Evolutionary conservation across 2,113 vertebrate genomes (phyloP).

Genomic region (Amblyopsis rosae): DNA sequence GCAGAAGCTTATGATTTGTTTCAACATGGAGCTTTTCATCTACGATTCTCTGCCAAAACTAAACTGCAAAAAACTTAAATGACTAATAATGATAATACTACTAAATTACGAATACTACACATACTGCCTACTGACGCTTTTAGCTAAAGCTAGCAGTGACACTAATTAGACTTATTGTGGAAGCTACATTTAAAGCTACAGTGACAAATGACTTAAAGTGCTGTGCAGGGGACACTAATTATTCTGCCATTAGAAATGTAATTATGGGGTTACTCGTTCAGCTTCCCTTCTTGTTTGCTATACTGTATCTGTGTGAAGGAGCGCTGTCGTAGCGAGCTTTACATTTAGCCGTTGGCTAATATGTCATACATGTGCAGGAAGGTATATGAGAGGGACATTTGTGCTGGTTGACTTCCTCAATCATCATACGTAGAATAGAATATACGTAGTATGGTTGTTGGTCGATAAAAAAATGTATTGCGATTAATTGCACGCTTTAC

Average conservation of each 20-base stretch:
- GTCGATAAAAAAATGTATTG: too few relatives aligned
- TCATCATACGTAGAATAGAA: too few relatives aligned
- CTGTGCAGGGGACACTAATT: constrained; percentile 73
- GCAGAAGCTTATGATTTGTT: too few relatives aligned
- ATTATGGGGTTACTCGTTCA: constrained; percentile 65
- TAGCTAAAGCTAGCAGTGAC: constrained; percentile 24
- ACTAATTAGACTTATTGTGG: constrained; percentile 69
- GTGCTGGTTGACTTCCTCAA: background rate
- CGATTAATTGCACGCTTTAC: too few relatives aligned
- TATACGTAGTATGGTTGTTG: too few relatives aligned
- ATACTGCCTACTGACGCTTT: background rate
- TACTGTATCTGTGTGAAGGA: constrained; percentile 38
- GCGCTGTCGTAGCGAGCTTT: constrained; percentile 43
- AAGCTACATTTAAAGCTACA: constrained; percentile 62
- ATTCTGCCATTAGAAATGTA: constrained; percentile 78
- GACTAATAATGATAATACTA: background rate
- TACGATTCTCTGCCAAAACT: too few relatives aligned
- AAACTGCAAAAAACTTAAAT: too few relatives aligned
- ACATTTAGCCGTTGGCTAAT: constrained; percentile 49
- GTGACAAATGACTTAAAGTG: constrained; percentile 77
- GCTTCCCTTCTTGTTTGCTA: constrained; percentile 43
- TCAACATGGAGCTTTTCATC: too few relatives aligned
- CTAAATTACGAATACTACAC: background rate
- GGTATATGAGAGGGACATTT: background rate
- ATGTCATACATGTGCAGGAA: constrained; percentile 46